phyloP scores from a whole-genome alignment of 2,113 vertebrate genomes.

The Indicator maculatus region DNA sequence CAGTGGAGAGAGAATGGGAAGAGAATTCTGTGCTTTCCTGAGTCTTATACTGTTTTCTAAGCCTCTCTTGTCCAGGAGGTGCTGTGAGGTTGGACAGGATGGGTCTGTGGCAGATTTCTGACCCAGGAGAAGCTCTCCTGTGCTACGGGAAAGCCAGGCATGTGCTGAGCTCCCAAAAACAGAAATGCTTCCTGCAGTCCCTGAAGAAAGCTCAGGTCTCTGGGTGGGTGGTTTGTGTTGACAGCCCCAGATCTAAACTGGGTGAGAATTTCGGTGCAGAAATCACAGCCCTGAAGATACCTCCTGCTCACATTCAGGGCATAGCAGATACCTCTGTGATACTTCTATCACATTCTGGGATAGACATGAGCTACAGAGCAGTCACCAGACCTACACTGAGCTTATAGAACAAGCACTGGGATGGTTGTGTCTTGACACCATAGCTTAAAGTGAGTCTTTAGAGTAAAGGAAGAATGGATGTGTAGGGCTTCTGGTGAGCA shows the following conservation, averaged over 20 bases:
- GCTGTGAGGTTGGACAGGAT: background rate
- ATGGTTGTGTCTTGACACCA: background rate
- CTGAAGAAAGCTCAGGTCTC: background rate
- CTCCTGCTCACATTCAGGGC: background rate
- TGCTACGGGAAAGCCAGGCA: background rate
- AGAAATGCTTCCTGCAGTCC: background rate
- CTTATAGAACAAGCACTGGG: background rate
- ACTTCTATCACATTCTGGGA: background rate
- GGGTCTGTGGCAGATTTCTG: background rate
- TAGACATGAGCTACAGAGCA: background rate
- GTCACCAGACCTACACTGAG: background rate
- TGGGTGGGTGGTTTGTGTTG: slow-evolving; percentile 41
- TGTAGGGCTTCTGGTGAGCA: background rate
- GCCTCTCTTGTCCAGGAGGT: background rate
- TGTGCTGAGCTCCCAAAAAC: background rate
- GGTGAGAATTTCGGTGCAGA: background rate
- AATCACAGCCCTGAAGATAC: slow-evolving; percentile 19
- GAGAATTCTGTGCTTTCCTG: background rate
- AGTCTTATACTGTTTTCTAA: background rate
- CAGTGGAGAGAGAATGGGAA: background rate
- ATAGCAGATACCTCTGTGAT: too few relatives aligned
- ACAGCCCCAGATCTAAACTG: slow-evolving; percentile 14
- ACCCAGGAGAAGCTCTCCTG: background rate
- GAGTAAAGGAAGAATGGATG: background rate
- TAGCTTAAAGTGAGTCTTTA: background rate